These are phyloP conservation scores for Spilarctia lutea DNA, from an alignment of 2,888 invertebrate species.

Conservation along the genomic window DNA sequence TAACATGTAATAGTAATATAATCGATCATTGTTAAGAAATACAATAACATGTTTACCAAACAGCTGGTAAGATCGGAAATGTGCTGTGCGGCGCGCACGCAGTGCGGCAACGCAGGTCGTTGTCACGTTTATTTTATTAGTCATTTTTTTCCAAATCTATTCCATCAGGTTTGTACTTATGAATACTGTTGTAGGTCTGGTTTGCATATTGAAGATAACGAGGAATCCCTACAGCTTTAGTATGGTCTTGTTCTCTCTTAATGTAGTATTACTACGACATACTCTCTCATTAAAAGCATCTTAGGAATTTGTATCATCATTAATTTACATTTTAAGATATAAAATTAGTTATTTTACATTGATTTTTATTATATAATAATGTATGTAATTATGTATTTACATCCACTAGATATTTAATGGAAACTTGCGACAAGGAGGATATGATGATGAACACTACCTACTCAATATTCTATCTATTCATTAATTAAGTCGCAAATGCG, in stretches of 20 bases:
- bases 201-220: background rate
- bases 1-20: too few relatives aligned
- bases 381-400: background rate
- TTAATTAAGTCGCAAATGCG: background rate
- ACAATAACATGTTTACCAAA: too few relatives aligned
- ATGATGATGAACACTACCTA: background rate
- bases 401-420: background rate
- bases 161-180: constrained; percentile 22
- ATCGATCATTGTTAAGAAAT: too few relatives aligned
- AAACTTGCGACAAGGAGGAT: background rate
- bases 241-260: background rate
- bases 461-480: background rate
- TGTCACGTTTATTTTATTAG: constrained; percentile 51
- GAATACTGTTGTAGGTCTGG: background rate
- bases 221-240: background rate
- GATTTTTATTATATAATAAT: background rate
- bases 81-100: constrained; percentile 67
- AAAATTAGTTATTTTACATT: background rate
- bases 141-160: constrained; percentile 40
- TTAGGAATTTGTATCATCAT: background rate
- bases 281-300: background rate
- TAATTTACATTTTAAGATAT: background rate
- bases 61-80: constrained; percentile 68
- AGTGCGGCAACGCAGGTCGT: constrained; percentile 75
- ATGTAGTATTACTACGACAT: background rate